Evolutionary conservation across 2,888 invertebrate species (phyloP).

Genomic region (Taphrorychus bicolor): DNA sequence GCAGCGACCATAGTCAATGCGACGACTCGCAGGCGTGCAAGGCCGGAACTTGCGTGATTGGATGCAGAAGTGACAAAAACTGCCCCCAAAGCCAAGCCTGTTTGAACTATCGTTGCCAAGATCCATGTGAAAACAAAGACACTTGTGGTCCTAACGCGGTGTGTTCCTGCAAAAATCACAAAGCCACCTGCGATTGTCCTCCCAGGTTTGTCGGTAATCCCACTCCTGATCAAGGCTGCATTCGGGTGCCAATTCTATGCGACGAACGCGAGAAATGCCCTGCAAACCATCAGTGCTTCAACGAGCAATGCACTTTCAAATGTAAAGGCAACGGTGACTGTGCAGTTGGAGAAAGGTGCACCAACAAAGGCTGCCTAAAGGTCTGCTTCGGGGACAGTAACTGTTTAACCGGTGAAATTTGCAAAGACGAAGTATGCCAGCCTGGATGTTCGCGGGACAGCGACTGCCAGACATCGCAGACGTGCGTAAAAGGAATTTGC

Average conservation of each 20-base stretch:
- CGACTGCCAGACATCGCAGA: conserved; percentile 80
- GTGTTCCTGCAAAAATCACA: conserved; percentile 78
- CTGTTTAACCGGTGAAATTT: conserved; percentile 89
- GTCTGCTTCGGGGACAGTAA: conserved; percentile 90
- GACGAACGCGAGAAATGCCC: conserved; percentile 75
- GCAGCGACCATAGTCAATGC: conserved; percentile 83
- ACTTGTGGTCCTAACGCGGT: conserved; percentile 86
- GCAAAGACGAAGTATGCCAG: conserved; percentile 79
- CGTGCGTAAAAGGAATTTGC: conserved; percentile 78
- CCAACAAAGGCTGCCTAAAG: conserved; percentile 79
- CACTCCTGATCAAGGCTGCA: conserved; percentile 87
- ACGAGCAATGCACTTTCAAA: conserved; percentile 78
- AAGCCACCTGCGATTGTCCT: conserved; percentile 81
- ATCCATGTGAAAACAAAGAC: conserved; percentile 79
- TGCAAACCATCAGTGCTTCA: conserved; percentile 77
- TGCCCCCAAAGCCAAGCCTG: conserved; percentile 81
- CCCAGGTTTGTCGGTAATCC: conserved; percentile 87
- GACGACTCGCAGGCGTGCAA: conserved; percentile 81
- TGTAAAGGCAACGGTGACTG: conserved; percentile 77
- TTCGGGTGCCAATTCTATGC: conserved; percentile 79
- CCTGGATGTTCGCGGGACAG: conserved; percentile 82
- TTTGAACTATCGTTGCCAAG: conserved; percentile 81
- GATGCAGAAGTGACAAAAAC: conserved; percentile 84
- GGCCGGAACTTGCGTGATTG: conserved; percentile 79
- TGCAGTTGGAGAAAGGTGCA: conserved; percentile 85